phyloP scores from a whole-genome alignment of 2,888 invertebrate genomes.

The Anagyrus pseudococci region DNA sequence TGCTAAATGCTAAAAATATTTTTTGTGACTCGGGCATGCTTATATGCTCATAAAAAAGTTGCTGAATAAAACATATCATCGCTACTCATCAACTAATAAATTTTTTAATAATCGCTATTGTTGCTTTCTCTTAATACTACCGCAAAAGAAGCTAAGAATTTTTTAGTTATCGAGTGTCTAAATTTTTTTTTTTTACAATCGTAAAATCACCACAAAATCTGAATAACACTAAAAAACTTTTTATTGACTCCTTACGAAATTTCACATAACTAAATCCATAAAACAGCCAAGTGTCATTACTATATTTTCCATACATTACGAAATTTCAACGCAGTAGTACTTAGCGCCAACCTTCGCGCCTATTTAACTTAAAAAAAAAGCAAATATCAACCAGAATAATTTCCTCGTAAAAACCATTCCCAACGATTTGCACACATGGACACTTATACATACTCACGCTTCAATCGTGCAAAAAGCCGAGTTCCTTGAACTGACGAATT shows the following conservation, averaged over 20 bases:
- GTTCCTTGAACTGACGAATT: background rate
- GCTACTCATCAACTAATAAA: too few relatives aligned
- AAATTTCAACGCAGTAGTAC: too few relatives aligned
- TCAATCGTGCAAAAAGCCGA: background rate
- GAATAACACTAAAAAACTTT: background rate
- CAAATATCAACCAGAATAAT: too few relatives aligned
- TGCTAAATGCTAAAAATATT: too few relatives aligned
- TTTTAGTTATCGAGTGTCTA: too few relatives aligned
- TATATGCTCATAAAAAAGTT: too few relatives aligned
- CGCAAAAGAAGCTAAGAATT: too few relatives aligned
- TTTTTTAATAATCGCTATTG: too few relatives aligned
- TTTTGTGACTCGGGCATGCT: too few relatives aligned
- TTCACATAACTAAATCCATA: background rate
- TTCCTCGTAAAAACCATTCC: background rate
- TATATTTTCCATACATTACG: too few relatives aligned
- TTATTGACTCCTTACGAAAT: background rate
- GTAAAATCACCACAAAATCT: background rate
- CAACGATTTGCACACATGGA: background rate
- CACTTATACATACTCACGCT: background rate
- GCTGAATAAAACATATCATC: too few relatives aligned
- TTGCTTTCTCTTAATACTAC: too few relatives aligned
- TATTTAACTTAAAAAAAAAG: background rate
- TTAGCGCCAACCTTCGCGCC: background rate
- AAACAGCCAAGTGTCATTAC: background rate
- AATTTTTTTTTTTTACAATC: background rate